These are phyloP conservation scores for Takifugu bimaculatus DNA, from an alignment of 2,113 vertebrate genomes.

Conservation along the genomic window DNA sequence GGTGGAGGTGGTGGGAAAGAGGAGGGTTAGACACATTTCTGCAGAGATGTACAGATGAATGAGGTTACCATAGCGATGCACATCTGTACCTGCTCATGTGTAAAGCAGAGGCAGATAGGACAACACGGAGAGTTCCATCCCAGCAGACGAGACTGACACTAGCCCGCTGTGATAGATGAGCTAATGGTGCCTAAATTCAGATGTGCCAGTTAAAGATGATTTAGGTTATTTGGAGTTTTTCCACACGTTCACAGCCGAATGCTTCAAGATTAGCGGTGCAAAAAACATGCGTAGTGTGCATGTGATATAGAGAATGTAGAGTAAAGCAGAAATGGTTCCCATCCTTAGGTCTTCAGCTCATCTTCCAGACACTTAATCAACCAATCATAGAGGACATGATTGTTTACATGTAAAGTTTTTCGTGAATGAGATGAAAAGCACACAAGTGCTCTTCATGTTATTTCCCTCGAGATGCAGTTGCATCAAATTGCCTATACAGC, in stretches of 20 bases:
- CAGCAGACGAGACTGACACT: constrained; percentile 79
- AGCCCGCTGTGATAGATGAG: constrained; percentile 81
- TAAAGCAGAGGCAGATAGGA: constrained; percentile 83
- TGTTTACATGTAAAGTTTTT: no score
- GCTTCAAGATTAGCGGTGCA: no score
- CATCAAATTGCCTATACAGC: no score
- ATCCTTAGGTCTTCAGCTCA: background rate
- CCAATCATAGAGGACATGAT: no score
- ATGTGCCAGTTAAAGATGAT: constrained; percentile 77
- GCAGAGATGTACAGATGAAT: constrained; percentile 90
- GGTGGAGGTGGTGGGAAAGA: constrained; percentile 51
- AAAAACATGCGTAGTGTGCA: no score
- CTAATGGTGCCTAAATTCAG: constrained; percentile 78
- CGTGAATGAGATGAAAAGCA: no score
- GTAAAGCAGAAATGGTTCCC: background rate
- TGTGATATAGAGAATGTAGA: background rate
- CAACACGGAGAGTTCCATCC: constrained; percentile 81
- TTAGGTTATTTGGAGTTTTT: constrained; percentile 54
- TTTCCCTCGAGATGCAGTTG: no score
- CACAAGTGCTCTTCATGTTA: no score
- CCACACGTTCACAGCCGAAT: constrained; percentile 13
- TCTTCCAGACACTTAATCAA: background rate
- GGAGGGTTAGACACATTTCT: constrained; percentile 79
- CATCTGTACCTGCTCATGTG: constrained; percentile 84
- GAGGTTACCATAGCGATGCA: constrained; percentile 92